Evolutionary conservation across 2,888 invertebrate genomes (phyloP), one percentile per base, ranked within the genome.

Genomic region (Lagria hirta): DNA sequence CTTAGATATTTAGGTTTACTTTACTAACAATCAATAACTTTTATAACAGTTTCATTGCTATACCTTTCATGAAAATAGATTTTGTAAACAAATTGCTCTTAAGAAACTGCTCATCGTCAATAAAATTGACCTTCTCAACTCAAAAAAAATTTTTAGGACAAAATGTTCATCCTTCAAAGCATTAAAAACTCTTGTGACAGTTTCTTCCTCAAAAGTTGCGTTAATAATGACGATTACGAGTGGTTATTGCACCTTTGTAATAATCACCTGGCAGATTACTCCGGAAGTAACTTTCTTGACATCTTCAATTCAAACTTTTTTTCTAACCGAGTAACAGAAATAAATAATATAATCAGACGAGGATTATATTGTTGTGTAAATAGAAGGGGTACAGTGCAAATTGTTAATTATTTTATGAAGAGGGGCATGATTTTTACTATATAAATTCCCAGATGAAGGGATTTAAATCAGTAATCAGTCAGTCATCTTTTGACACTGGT

Each of bases 351-450:
- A 41, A 41, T 27, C 27, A 30, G 26, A 30, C 26, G 8, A 10
- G 12, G 11, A 41, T 16, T 27, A 41, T 41, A 21, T 33, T 27
- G 33, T 32, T 27, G 33, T 33, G 33, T 8, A 41, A 41, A 41
- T 33, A 33, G 41, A 32, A 33, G 41, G 41, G 41, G 27, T n/a
- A n/a, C n/a, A n/a, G n/a, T n/a, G n/a, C 18, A 16, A 41, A 15
- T 32, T 41, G 41, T 41, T 26, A 41, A 41, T 40, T 22, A 24
- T 20, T 41, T 33, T n/a, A n/a, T 23, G 16, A 41, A 33, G 41
- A 33, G 41, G 41, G 41, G 41, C 13, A 23, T 23, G 18, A 40
- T 10, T 27, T 32, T 12, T 26, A 26, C 41, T 27, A 33, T 41
- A 41, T 41, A 41, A 41, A 33, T 14, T 33, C 26, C n/a, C 11